These are phyloP conservation scores for Metopia argyrocephala DNA, from an alignment of 2,888 invertebrate species.

Conservation along the genomic window DNA sequence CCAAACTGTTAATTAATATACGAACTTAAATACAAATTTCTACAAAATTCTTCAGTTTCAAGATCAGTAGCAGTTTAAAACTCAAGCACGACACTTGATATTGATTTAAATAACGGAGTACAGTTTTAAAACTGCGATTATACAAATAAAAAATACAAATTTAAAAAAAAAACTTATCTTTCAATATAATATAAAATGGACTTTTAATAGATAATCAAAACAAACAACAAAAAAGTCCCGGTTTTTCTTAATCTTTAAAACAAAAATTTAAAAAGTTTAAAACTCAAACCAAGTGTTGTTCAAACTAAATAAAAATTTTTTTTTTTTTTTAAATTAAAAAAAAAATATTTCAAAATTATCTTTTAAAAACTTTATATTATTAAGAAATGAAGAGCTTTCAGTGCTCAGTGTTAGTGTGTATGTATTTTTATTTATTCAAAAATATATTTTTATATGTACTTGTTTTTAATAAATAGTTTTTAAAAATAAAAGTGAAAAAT, in stretches of 20 bases:
- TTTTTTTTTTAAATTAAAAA: neutral
- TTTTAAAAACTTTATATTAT: neutral
- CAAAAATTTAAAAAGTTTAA: neutral
- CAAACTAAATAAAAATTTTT: slow-evolving; percentile 9
- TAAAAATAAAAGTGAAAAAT: too few species aligned
- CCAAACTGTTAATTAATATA: neutral
- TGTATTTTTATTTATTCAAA: slow-evolving; percentile 62
- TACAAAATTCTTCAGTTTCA: slow-evolving; percentile 55
- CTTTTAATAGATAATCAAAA: slow-evolving; percentile 52
- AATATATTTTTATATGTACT: neutral
- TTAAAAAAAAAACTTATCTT: slow-evolving; percentile 52
- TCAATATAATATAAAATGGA: slow-evolving; percentile 37
- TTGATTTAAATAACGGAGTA: slow-evolving; percentile 29
- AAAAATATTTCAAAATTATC: neutral
- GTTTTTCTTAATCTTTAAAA: slow-evolving; percentile 11
- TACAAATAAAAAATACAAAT: slow-evolving; percentile 4
- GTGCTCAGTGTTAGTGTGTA: slow-evolving; percentile 77
- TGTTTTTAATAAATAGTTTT: slow-evolving; percentile 40
- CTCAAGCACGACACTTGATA: slow-evolving; percentile 53
- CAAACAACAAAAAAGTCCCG: slow-evolving; percentile 11
- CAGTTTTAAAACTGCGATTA: slow-evolving; percentile 26
- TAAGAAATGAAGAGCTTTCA: slow-evolving; percentile 71
- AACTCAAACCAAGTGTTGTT: slow-evolving; percentile 8
- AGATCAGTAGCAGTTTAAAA: slow-evolving; percentile 62
- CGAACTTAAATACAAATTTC: slow-evolving; percentile 42